Evolutionary conservation across 2,888 invertebrate species (phyloP), one percentile per base, ranked within the genome.

Genomic region (Campoplex capitator): DNA sequence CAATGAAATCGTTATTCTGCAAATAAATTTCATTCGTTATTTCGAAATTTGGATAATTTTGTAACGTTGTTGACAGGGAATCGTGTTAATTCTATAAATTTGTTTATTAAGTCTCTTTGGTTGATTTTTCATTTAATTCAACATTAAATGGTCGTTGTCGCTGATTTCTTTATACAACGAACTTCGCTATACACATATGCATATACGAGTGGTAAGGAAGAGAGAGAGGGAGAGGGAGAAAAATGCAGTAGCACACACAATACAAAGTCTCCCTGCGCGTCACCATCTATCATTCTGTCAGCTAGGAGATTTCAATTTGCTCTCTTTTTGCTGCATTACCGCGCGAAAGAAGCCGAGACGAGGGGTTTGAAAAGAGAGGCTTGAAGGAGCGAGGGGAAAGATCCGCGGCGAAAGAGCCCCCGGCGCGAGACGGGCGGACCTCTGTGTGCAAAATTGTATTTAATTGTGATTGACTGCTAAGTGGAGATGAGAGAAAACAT

Each of bases 381-480:
- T n/a, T 56, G 18, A 58, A 56, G 35, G 71, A 38, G 71, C 38
- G 18, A 9, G 51, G 2, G 48, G 56, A 28, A 42, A 79, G 38
- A 58, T 48, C 67, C 65, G 58, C 74, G 75, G 51, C 70, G 75
- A 71, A 70, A 74, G 78, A 73, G 85, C 79, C 83, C 78, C 83
- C 62, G 78, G 74, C 75, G 77, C 83, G 81, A 67, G 45, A 70
- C 75, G 75, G 75, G 84, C 68, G 75, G 48, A 77, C 70, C 74
- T 71, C 74, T 89, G 88, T 91, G 91, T 90, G 93, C 92, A 93
- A 93, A 93, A 93, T 93, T 93, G 92, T 93, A 93, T 93, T 93
- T 93, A 93, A 93, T 93, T 93, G 93, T 93, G 93, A 93, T 93
- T 93, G 93, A 93, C 93, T 93, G 93, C 93, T 92, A 91, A 92